Percentiles rank a stretch among this genome's conserved stretches.
These are phyloP conservation scores for Diphyllodes magnificus DNA, from an alignment of 2,113 vertebrate species.

Conservation along the genomic window DNA sequence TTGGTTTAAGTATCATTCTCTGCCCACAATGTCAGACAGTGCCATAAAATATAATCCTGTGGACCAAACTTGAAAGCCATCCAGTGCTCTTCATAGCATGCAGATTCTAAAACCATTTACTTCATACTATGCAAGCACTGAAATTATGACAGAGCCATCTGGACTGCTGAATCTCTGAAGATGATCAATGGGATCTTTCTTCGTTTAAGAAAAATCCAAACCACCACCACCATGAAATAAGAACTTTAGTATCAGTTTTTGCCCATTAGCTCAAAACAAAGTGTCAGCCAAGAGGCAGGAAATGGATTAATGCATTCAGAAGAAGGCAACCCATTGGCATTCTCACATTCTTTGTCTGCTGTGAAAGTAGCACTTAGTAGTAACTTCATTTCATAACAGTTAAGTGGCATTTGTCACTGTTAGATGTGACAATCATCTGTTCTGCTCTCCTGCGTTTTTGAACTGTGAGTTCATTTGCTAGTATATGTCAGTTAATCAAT, in stretches of 20 bases:
- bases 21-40: neutral
- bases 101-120: neutral
- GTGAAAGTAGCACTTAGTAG: constrained; percentile 19
- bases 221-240: neutral
- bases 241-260: neutral
- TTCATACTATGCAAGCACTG: neutral
- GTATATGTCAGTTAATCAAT: constrained; percentile 56
- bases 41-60: neutral
- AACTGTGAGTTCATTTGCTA: constrained; percentile 54
- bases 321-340: neutral
- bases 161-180: neutral
- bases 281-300: neutral
- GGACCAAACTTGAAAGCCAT: neutral
- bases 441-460: constrained; percentile 44
- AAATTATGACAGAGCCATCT: constrained; percentile 3
- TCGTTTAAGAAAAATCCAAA: neutral
- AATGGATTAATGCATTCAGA: neutral
- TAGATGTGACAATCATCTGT: constrained; percentile 57
- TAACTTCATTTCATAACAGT: constrained; percentile 31
- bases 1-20: neutral
- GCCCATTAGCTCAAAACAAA: neutral
- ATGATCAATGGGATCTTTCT: neutral
- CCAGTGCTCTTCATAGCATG: neutral
- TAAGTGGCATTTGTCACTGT: constrained; percentile 55
- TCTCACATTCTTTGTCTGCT: constrained; percentile 1